phyloP scores from a whole-genome alignment of 1,140 invertebrate species.

The Cheumatopsyche charites region DNA sequence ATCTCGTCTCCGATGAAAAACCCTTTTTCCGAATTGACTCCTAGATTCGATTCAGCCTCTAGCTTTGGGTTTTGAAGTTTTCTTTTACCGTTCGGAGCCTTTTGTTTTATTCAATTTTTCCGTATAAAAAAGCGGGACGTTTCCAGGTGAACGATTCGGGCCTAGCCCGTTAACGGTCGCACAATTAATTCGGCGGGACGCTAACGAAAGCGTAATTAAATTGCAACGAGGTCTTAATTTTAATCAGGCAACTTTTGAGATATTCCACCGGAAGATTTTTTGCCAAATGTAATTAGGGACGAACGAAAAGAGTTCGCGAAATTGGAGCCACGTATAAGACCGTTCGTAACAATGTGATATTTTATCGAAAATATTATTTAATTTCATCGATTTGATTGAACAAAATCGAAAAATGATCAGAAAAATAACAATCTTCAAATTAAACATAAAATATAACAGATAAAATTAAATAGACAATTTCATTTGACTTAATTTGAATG shows the following conservation, averaged over 20 bases:
- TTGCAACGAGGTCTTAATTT: slow-evolving; percentile 36
- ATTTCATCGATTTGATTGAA: too few species aligned
- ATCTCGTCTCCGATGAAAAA: not conserved
- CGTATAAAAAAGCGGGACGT: not conserved
- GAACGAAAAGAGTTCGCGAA: too few species aligned
- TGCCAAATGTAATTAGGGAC: slow-evolving; percentile 1
- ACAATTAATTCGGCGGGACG: slow-evolving; percentile 1
- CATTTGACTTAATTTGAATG: too few species aligned
- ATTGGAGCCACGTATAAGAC: too few species aligned
- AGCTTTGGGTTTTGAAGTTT: not conserved
- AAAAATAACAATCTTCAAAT: too few species aligned
- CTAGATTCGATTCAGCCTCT: slow-evolving; percentile 3
- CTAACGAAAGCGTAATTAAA: slow-evolving; percentile 34
- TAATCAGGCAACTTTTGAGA: slow-evolving; percentile 31
- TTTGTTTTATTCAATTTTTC: slow-evolving; percentile 2
- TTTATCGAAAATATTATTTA: too few species aligned
- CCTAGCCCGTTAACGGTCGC: too few species aligned
- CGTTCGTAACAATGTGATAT: too few species aligned
- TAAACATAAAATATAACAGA: too few species aligned
- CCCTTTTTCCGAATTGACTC: not conserved
- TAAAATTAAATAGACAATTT: too few species aligned
- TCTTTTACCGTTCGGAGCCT: too few species aligned
- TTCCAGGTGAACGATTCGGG: slow-evolving; percentile 19
- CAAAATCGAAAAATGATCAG: too few species aligned
- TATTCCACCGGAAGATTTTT: slow-evolving; percentile 21